These are phyloP conservation scores for Argya squamiceps DNA, from an alignment of 2,797 vertebrate genomes.

Conservation along the genomic window DNA sequence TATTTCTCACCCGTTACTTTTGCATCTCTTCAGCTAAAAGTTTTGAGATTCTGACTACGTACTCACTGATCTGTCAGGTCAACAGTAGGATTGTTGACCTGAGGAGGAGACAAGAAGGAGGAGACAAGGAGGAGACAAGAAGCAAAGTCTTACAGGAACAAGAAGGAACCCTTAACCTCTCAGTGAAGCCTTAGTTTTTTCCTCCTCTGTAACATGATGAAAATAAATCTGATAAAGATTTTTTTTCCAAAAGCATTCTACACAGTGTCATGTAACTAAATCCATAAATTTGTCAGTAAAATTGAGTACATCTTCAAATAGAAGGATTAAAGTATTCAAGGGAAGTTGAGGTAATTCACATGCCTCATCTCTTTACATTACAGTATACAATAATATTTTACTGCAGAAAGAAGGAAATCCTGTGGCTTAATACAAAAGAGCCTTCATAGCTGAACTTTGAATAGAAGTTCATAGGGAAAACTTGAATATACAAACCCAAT, in stretches of 20 bases:
- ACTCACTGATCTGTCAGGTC: background rate
- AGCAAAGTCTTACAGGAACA: background rate
- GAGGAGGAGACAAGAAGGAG: no score
- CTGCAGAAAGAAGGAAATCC: background rate
- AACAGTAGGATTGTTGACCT: background rate
- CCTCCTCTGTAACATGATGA: background rate
- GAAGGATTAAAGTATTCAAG: background rate
- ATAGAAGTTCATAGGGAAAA: background rate
- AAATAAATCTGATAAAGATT: background rate
- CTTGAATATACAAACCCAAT: background rate
- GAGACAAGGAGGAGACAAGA: background rate
- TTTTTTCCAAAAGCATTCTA: background rate
- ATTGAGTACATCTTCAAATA: background rate
- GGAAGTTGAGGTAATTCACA: background rate
- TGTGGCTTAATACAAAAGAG: background rate
- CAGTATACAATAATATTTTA: background rate
- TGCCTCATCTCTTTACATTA: background rate
- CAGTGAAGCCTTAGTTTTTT: background rate
- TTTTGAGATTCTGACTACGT: background rate
- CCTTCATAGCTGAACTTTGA: background rate
- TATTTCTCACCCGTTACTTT: background rate
- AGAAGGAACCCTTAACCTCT: background rate
- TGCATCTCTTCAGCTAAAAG: background rate
- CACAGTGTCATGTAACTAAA: background rate
- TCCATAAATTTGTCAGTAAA: background rate